A percentile compares a stretch with the other conserved stretches of the same genome.
These are phyloP conservation scores for Celastrina argiolus DNA, from an alignment of 2,888 invertebrate genomes.

Conservation along the genomic window DNA sequence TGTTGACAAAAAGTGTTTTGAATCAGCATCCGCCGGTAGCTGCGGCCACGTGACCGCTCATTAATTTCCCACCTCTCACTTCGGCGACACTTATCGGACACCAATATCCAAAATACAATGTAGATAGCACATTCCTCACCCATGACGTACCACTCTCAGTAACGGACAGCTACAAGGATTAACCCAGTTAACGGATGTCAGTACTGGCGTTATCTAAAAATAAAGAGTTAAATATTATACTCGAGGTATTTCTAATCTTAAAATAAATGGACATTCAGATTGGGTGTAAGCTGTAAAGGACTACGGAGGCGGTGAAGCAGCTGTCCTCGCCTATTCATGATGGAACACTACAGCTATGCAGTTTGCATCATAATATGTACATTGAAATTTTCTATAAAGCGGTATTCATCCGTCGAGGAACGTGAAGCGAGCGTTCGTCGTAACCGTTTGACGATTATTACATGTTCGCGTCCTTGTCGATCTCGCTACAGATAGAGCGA, in stretches of 20 bases:
- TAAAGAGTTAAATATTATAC: background rate
- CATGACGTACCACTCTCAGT: background rate
- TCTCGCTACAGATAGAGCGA: constrained; percentile 59
- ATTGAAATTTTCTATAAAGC: constrained; percentile 17
- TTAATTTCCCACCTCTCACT: constrained; percentile 17
- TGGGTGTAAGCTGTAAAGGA: background rate
- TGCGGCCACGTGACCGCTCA: constrained; percentile 45
- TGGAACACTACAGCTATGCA: constrained; percentile 25
- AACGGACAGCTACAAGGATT: background rate
- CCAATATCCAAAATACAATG: background rate
- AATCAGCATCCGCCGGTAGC: constrained; percentile 42
- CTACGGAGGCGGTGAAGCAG: background rate
- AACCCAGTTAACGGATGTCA: background rate
- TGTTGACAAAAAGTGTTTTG: constrained; percentile 60
- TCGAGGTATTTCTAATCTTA: background rate
- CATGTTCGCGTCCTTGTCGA: constrained; percentile 53
- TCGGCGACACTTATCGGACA: background rate
- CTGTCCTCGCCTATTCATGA: constrained; percentile 22
- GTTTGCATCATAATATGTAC: constrained; percentile 22
- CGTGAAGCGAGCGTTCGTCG: constrained; percentile 7
- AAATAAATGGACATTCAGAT: background rate
- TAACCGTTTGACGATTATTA: constrained; percentile 28
- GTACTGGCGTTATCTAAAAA: background rate
- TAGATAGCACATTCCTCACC: background rate
- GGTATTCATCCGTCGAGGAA: constrained; percentile 26